Evolutionary conservation across 1,140 invertebrate species (phyloP).

Genomic region (Drosophila rhopaloa): DNA sequence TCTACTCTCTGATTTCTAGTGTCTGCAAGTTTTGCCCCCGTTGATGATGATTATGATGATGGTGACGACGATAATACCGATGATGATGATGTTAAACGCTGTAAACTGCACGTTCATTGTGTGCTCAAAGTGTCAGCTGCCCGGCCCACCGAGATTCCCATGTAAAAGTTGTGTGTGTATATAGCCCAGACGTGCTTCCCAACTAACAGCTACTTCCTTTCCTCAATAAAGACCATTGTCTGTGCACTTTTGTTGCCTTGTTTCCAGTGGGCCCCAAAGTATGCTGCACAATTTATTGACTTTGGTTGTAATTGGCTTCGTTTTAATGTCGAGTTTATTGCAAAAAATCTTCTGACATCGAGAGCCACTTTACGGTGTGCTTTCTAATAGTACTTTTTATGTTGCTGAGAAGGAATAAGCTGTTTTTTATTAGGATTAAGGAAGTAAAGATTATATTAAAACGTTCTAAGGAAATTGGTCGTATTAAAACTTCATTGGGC

Average conservation of each 20-base stretch:
- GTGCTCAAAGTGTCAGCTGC: slow-evolving; percentile 63
- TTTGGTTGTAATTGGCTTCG: slow-evolving; percentile 39
- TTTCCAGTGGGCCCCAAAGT: slow-evolving; percentile 54
- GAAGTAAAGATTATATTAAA: too few relatives aligned
- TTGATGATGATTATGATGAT: slow-evolving; percentile 23
- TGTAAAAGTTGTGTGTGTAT: slow-evolving; percentile 23
- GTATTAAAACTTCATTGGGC: too few relatives aligned
- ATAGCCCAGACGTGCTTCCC: slow-evolving; percentile 61
- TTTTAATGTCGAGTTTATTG: slow-evolving; percentile 37
- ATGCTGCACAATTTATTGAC: slow-evolving; percentile 71
- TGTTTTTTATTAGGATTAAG: too few relatives aligned
- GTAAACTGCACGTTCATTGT: slow-evolving; percentile 72
- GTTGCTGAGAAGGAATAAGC: neutral
- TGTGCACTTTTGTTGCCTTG: slow-evolving; percentile 16
- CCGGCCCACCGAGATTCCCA: slow-evolving; percentile 1
- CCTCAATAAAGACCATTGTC: slow-evolving; percentile 32
- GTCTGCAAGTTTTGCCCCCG: slow-evolving; percentile 40
- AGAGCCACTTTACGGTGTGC: slow-evolving; percentile 11
- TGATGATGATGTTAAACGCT: slow-evolving; percentile 51
- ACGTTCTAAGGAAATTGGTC: too few relatives aligned
- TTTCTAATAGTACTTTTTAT: neutral
- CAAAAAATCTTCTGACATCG: slow-evolving; percentile 2
- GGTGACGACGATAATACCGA: slow-evolving; percentile 32
- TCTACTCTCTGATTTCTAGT: slow-evolving; percentile 31
- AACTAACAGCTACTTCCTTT: slow-evolving; percentile 69